phyloP scores from a whole-genome alignment of 2,797 vertebrate genomes.

The Myotis planiceps region DNA sequence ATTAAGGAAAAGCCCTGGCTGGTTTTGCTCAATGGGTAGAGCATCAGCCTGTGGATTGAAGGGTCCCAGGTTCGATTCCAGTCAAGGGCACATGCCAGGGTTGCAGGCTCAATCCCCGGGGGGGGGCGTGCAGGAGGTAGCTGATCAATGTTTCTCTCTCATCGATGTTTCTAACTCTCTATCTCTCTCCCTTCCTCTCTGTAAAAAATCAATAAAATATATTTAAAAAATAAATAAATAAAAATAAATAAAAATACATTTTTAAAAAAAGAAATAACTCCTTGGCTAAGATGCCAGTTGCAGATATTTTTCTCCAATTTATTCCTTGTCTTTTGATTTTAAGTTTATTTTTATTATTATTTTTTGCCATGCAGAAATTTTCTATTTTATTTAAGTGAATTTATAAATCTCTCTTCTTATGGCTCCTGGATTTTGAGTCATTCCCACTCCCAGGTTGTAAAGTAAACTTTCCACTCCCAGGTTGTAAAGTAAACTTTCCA shows the following conservation, averaged over 20 bases:
- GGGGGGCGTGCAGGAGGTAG: no score
- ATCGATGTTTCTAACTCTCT: no score
- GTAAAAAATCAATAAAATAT: no score
- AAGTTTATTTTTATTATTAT: background rate
- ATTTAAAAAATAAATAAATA: no score
- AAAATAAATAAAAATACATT: no score
- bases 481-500: background rate
- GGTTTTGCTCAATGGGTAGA: no score
- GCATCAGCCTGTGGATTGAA: no score
- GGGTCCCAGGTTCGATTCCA: no score
- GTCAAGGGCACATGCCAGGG: no score
- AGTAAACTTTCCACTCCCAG: background rate
- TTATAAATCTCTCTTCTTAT: background rate
- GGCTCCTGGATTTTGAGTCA: background rate
- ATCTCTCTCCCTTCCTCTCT: no score
- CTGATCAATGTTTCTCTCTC: no score
- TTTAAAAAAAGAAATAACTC: background rate
- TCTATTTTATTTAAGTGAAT: background rate
- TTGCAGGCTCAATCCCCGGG: no score
- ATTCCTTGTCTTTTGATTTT: conserved; percentile 11
- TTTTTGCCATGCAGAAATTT: background rate
- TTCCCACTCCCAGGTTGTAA: background rate
- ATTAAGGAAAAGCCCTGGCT: background rate
- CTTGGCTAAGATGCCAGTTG: background rate
- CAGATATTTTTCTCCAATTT: background rate